A percentile compares a stretch with the other conserved stretches of the same genome.
phyloP scores from a whole-genome alignment of 2,888 invertebrate genomes.

The Acronicta aceris region DNA sequence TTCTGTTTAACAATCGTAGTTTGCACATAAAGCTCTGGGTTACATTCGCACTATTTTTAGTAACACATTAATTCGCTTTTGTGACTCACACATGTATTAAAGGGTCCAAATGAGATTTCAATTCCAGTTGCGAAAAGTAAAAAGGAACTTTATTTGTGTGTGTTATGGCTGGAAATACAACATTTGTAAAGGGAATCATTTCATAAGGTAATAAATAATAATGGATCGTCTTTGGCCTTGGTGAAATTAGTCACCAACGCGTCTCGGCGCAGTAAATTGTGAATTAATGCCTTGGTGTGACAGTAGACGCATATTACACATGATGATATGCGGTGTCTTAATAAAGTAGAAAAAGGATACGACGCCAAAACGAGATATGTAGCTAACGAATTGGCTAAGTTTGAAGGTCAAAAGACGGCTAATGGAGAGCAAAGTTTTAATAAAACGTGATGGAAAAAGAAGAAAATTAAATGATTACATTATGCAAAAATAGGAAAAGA shows the following conservation, averaged over 20 bases:
- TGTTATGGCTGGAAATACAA: constrained; percentile 64
- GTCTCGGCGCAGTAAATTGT: constrained; percentile 67
- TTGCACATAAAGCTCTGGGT: constrained; percentile 61
- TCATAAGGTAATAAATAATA: constrained; percentile 87
- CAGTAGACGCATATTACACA: constrained; percentile 61
- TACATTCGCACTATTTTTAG: constrained; percentile 77
- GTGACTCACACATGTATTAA: constrained; percentile 78
- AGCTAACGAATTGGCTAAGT: constrained; percentile 25
- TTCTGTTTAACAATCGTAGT: constrained; percentile 57
- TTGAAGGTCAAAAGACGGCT: constrained; percentile 33
- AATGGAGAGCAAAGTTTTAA: constrained; percentile 21
- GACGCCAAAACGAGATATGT: constrained; percentile 29
- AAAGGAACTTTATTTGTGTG: constrained; percentile 62
- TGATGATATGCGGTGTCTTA: constrained; percentile 52
- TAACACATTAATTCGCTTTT: constrained; percentile 72
- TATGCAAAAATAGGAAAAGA: constrained; percentile 18
- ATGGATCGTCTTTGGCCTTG: constrained; percentile 86
- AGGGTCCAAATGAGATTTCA: constrained; percentile 76
- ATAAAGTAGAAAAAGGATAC: constrained; percentile 51
- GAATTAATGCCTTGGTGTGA: constrained; percentile 69
- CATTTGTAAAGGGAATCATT: constrained; percentile 63
- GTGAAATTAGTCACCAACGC: constrained; percentile 81
- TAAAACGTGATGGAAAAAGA: constrained; percentile 24
- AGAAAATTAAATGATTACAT: constrained; percentile 24
- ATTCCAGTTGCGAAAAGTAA: constrained; percentile 49